Percentiles rank a stretch among this genome's conserved stretches.
Conservation (phyloP, 92 coral and sea anemone genomes). For the Isaurus tuberculatus region DNA sequence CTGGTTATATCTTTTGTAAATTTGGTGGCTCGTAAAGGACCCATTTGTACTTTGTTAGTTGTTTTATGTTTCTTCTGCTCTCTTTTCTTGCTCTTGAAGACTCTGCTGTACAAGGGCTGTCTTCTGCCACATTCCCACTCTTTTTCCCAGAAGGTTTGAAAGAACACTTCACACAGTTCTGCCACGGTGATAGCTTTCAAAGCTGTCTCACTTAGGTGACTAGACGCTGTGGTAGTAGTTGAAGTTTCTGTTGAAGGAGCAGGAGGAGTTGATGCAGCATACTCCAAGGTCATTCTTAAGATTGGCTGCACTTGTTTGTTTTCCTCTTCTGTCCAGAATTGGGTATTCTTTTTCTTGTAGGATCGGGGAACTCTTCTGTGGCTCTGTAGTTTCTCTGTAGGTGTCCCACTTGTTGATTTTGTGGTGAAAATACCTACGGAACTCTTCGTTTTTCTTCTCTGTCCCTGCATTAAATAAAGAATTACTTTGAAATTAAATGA, state of each 20-base stretch:
- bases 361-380: not conserved
- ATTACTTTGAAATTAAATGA: too few relatives aligned
- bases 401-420: not conserved
- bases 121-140: not conserved
- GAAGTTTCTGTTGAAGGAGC: not conserved
- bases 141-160: slow-evolving; percentile 1
- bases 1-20: not conserved
- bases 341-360: not conserved
- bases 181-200: not conserved
- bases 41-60: not conserved
- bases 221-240: not conserved
- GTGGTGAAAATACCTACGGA: not conserved
- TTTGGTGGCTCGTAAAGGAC: not conserved
- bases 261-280: not conserved
- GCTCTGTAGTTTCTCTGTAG: not conserved
- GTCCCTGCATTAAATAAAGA: not conserved
- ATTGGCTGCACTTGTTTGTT: not conserved
- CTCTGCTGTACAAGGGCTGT: slow-evolving; percentile 6
- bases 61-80: not conserved
- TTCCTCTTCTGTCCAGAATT: not conserved
- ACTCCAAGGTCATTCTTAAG: not conserved
- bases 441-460: not conserved
- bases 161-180: not conserved
- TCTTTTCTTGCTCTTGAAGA: not conserved
- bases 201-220: not conserved